Conservation (phyloP, 2,113 vertebrate genomes). For the Jaculus jaculus region DNA sequence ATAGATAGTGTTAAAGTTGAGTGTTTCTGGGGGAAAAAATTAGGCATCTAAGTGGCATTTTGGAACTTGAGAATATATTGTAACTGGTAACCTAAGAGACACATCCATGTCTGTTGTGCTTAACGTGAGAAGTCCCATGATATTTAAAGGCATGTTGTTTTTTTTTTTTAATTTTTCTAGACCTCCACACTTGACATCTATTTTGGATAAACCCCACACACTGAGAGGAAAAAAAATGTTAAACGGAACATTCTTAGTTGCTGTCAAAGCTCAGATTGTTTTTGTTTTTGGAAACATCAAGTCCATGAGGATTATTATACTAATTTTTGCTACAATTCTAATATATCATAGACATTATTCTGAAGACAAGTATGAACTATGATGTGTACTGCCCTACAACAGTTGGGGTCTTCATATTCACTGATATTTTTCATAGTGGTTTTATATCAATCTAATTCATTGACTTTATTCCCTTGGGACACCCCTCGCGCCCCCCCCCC, state of each 20-base stretch:
- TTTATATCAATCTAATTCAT: conserved; percentile 18
- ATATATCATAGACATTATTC: conserved; percentile 21
- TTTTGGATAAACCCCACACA: conserved; percentile 15
- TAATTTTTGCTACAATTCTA: conserved; percentile 12
- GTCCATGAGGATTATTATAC: background rate
- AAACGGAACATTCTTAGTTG: conserved; percentile 41
- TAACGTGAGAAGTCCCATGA: background rate
- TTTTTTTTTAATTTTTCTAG: conserved; percentile 48
- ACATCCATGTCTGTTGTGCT: background rate
- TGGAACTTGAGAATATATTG: conserved; percentile 52
- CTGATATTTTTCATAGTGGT: conserved; percentile 11
- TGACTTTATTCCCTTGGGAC: background rate
- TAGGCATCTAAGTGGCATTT: background rate
- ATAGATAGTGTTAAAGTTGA: conserved; percentile 30
- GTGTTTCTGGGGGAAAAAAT: background rate
- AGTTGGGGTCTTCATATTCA: background rate
- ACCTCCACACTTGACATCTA: background rate
- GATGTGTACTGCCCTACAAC: background rate
- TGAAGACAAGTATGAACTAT: conserved; percentile 4
- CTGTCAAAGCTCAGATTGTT: conserved; percentile 36
- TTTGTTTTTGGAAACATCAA: conserved; percentile 36
- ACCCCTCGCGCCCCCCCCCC: background rate
- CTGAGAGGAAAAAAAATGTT: background rate
- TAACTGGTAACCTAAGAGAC: conserved; percentile 22
- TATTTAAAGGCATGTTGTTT: conserved; percentile 10